Evolutionary conservation across 2,797 vertebrate species (phyloP).

Genomic region (Sebastiscus albofasciatus): DNA sequence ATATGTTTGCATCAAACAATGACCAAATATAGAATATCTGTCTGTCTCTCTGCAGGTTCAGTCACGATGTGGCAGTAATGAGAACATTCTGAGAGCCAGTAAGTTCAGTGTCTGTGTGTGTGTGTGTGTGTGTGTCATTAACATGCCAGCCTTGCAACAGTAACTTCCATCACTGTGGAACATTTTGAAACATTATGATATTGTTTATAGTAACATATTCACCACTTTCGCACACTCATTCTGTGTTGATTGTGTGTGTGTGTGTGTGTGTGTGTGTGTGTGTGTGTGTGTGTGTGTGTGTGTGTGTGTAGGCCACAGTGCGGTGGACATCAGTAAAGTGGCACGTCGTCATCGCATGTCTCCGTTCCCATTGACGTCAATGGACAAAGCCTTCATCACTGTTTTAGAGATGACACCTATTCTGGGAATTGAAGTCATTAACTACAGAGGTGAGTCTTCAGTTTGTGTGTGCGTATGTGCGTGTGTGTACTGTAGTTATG

Average conservation of each 20-base stretch:
- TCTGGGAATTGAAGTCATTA: slow-evolving; percentile 97
- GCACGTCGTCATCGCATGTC: slow-evolving; percentile 98
- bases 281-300: slow-evolving; percentile 1
- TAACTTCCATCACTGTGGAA: neutral
- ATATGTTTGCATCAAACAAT: slow-evolving; percentile 21
- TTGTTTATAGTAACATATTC: neutral
- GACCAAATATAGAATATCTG: slow-evolving; percentile 48
- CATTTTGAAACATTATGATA: neutral
- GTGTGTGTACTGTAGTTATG: neutral
- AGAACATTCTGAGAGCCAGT: slow-evolving; percentile 99
- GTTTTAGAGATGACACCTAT: slow-evolving; percentile 99
- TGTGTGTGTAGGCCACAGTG: slow-evolving; percentile 90
- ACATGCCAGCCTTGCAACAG: neutral
- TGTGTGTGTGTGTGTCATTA: neutral
- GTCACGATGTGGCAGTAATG: slow-evolving; percentile 98
- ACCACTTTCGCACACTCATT: neutral
- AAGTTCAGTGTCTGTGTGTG: slow-evolving; percentile 74
- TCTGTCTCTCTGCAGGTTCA: slow-evolving; percentile 90
- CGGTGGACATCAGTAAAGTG: slow-evolving; percentile 98
- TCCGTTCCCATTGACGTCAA: slow-evolving; percentile 97
- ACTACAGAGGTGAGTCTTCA: slow-evolving; percentile 89
- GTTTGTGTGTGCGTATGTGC: slow-evolving; percentile 20
- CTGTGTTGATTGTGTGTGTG: neutral
- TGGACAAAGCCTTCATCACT: slow-evolving; percentile 99
- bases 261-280: neutral